Evolutionary conservation across 2,113 vertebrate species (phyloP).

Genomic region (Coptodon rendalli): DNA sequence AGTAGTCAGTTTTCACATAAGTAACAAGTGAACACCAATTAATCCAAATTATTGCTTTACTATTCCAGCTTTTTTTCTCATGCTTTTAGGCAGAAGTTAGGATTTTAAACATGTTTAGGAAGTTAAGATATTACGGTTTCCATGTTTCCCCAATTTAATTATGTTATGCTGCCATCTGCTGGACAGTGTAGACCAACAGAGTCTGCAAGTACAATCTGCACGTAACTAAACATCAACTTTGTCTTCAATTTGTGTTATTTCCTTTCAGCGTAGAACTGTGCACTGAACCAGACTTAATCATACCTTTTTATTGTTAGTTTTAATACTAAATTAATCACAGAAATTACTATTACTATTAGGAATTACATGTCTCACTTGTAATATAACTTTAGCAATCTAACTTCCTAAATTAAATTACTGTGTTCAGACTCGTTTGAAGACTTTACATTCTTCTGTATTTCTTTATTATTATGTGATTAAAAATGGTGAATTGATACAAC

Average conservation of each 20-base stretch:
- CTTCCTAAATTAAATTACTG: neutral
- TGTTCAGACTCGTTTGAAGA: neutral
- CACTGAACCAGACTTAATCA: neutral
- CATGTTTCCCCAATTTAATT: neutral
- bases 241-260: neutral
- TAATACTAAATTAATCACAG: neutral
- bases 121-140: neutral
- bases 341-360: neutral
- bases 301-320: neutral
- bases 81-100: neutral
- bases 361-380: neutral
- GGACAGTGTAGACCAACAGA: neutral
- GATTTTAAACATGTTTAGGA: neutral
- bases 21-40: neutral
- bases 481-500: neutral
- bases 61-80: neutral
- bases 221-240: neutral
- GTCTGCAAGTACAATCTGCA: neutral
- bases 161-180: conserved; percentile 56
- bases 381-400: neutral
- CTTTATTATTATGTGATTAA: neutral
- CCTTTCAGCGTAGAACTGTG: neutral
- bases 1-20: neutral
- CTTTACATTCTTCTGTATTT: neutral
- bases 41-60: neutral